Evolutionary conservation across 2,888 invertebrate species (phyloP), one percentile per base, ranked within the genome.

Genomic region (Ectemnius cavifrons): DNA sequence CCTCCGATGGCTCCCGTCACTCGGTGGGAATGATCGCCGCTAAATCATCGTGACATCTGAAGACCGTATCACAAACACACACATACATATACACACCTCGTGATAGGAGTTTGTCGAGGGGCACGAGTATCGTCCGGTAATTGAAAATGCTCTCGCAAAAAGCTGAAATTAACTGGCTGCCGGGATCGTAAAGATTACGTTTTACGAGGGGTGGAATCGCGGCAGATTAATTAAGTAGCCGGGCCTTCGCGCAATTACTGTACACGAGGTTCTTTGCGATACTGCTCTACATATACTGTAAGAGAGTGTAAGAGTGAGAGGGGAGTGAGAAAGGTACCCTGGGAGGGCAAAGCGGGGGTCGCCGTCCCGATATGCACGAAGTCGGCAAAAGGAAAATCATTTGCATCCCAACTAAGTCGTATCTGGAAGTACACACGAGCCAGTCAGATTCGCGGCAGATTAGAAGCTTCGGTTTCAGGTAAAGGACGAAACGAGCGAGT

Each of bases 391-490:
- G 45, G 27, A 45, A 2, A 56, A 57, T 73, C 68, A 64, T 81
- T 81, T 81, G 78, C 78, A 73, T 78, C 46, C 64, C 59, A 56
- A 73, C 68, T 71, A 77, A 78, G 59, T 61, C 68, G 63, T 46
- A 61, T 20, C 3, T 58, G 11, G 37, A 57, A 57, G 28, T 56
- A 58, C 64, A 57, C 57, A 11, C 8, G 37, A 11, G 37, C 61
- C 28, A 70, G 56, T 68, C 61, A 73, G 63, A 74, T 81, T 60
- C 68, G 47, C 37, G 64, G 65, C 45, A 63, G 75, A 82, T 82
- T 71, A 74, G 74, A 65, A 37, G 57, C 64, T 80, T 81, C 83
- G 83, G 82, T 82, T 81, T 65, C 52, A 62, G 60, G 67, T 46
- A 58, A 71, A 69, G 59, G 18, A 47, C 67, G 52, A 66, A 69